These are phyloP conservation scores for Iselma pallidipennis DNA, from an alignment of 2,888 invertebrate genomes.

Conservation along the genomic window DNA sequence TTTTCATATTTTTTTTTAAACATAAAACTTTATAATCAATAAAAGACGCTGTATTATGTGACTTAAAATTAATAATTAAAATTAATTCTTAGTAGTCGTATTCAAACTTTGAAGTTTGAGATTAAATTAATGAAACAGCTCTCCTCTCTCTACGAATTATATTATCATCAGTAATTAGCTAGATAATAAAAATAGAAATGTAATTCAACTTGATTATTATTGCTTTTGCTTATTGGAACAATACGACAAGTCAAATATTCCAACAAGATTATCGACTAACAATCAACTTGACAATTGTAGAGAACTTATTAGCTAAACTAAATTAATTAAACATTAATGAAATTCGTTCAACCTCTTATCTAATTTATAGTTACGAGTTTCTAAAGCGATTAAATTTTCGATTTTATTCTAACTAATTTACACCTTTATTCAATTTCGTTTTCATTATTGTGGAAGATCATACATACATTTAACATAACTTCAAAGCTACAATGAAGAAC, in stretches of 20 bases:
- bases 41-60: too few species aligned
- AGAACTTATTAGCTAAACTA: conserved; percentile 1
- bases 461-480: neutral
- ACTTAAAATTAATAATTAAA: too few species aligned
- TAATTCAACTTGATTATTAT: neutral
- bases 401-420: neutral
- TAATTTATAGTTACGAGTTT: neutral
- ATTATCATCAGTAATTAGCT: neutral
- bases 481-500: neutral
- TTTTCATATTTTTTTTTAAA: too few species aligned
- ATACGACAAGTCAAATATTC: neutral
- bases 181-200: neutral
- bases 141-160: too few species aligned
- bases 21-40: too few species aligned
- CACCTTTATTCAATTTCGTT: too few species aligned
- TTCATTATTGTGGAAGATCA: neutral
- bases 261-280: neutral
- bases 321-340: neutral
- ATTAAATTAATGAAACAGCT: neutral
- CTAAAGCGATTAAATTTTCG: neutral
- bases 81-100: too few species aligned
- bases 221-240: neutral
- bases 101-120: too few species aligned
- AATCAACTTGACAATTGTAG: neutral
- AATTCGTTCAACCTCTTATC: conserved; percentile 1